Conservation (phyloP, 2,113 vertebrate genomes). For the Sylvilagus bachmani region DNA sequence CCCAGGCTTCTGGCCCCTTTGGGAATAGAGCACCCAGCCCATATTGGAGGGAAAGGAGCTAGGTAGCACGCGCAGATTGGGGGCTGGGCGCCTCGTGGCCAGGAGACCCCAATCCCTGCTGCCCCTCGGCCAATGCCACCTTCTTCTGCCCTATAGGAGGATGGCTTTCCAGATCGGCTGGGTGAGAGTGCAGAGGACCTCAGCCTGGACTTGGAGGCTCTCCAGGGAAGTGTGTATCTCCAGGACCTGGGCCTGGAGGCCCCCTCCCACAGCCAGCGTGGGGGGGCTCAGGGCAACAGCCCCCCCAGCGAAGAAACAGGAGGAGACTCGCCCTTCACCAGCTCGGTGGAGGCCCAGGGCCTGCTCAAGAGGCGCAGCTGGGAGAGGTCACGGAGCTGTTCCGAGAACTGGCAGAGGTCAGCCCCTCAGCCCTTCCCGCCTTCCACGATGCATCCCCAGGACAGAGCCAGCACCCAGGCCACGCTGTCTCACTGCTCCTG, state of each 20-base stretch:
- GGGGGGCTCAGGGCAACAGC: background rate
- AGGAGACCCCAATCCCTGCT: background rate
- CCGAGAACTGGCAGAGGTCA: slow-evolving; percentile 91
- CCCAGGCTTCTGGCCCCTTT: background rate
- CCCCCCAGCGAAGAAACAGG: slow-evolving; percentile 75
- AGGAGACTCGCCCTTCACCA: slow-evolving; percentile 89
- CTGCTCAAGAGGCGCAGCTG: slow-evolving; percentile 93
- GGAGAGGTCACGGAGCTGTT: slow-evolving; percentile 91
- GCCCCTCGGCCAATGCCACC: rapidly evolving
- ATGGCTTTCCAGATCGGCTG: slow-evolving; percentile 81
- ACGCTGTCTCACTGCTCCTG: rapidly evolving
- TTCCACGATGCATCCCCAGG: rapidly evolving
- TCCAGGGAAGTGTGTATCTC: slow-evolving; percentile 92
- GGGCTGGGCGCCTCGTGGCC: rapidly evolving
- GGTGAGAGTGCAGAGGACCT: slow-evolving; percentile 92
- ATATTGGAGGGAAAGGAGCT: rapidly evolving
- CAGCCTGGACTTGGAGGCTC: slow-evolving; percentile 87
- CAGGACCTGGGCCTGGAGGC: slow-evolving; percentile 89
- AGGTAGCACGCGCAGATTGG: no score
- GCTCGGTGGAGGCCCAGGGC: slow-evolving; percentile 89
- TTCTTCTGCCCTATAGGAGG: slow-evolving; percentile 86
- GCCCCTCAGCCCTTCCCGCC: rapidly evolving
- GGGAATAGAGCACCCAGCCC: background rate
- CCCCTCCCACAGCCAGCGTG: background rate
- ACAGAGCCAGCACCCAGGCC: background rate